Conservation (phyloP, 2,113 vertebrate genomes). For the Thalassarche chlororhynchos region DNA sequence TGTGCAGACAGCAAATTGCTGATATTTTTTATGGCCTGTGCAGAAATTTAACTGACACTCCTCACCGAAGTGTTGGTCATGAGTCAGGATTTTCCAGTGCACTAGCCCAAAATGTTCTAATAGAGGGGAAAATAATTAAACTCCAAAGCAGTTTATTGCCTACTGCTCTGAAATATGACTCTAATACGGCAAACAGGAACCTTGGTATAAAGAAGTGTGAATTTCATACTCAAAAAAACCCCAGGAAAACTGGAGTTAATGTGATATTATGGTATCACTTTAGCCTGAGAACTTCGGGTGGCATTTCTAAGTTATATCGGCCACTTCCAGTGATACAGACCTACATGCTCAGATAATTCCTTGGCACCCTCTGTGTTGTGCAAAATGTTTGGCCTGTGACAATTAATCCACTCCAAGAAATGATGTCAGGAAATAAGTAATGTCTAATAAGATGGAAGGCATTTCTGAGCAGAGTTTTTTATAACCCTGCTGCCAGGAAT, state of each 20-base stretch:
- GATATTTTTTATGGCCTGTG: background rate
- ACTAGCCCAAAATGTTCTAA: background rate
- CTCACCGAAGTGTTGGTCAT: background rate
- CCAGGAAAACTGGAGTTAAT: background rate
- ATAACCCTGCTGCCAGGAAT: slow-evolving; percentile 33
- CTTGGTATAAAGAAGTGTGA: background rate
- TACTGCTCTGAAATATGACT: background rate
- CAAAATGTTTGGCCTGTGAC: background rate
- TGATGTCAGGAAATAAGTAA: slow-evolving; percentile 34
- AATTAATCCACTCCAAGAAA: slow-evolving; percentile 1
- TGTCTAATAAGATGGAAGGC: background rate
- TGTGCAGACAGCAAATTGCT: background rate
- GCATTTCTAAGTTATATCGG: background rate
- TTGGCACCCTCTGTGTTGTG: background rate
- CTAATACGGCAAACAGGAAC: background rate
- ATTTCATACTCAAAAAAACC: background rate
- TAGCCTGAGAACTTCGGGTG: background rate
- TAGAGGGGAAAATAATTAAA: background rate
- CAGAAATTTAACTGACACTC: background rate
- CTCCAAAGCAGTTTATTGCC: background rate
- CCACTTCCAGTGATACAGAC: background rate
- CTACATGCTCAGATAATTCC: background rate
- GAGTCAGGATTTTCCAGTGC: background rate
- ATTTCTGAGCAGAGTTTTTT: slow-evolving; percentile 35
- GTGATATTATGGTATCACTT: background rate